Percentiles rank a stretch among this genome's conserved stretches.
Conservation (phyloP, 2,113 vertebrate species). For the Phyllostomus discolor region DNA sequence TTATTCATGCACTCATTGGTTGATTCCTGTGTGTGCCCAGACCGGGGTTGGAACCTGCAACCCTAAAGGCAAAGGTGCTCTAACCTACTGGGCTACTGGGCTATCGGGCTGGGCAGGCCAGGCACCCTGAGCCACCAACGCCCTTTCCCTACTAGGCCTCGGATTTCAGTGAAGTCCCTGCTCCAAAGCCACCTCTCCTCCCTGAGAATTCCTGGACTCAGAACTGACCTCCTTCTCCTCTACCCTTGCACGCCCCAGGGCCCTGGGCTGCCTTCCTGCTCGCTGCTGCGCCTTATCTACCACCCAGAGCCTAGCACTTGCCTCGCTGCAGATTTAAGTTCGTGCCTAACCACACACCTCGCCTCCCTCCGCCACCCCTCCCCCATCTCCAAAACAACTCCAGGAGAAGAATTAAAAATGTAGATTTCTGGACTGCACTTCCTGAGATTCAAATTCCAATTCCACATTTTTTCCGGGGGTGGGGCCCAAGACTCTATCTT, state of each 20-base stretch:
- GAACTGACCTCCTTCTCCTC: not conserved
- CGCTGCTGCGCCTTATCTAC: not conserved
- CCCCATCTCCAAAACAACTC: not conserved
- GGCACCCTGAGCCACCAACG: too few relatives aligned
- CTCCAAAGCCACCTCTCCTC: not conserved
- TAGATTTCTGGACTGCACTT: not conserved
- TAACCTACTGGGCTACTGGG: too few relatives aligned
- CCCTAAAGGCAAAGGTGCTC: too few relatives aligned
- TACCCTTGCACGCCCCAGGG: not conserved
- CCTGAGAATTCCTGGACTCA: not conserved
- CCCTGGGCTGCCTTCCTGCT: not conserved
- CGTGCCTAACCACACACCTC: not conserved
- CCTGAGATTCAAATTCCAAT: conserved; percentile 9
- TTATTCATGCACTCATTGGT: too few relatives aligned
- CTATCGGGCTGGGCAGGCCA: too few relatives aligned
- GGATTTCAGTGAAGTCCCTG: not conserved
- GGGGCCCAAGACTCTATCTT: not conserved
- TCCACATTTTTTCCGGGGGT: not conserved
- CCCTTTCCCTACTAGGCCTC: not conserved
- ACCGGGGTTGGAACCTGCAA: too few relatives aligned
- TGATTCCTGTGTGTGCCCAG: too few relatives aligned
- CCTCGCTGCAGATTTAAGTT: not conserved
- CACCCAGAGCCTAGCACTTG: not conserved
- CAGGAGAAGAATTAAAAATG: not conserved
- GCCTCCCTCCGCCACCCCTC: not conserved